These are phyloP conservation scores for Phrixothrix hirtus DNA, from an alignment of 2,888 invertebrate species.

Conservation along the genomic window DNA sequence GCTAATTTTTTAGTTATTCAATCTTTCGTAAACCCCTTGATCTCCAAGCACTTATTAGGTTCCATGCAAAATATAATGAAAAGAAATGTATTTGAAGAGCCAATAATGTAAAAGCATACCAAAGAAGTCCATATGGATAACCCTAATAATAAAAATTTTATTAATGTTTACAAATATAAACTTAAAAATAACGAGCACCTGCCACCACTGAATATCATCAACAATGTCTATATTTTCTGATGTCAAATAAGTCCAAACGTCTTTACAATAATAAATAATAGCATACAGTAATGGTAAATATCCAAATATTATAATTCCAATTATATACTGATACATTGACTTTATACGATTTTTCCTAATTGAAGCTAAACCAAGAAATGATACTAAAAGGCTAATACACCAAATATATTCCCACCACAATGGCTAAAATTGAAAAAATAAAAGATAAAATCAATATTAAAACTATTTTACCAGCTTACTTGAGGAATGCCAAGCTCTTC, in stretches of 20 bases:
- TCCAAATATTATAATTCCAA: slow-evolving; percentile 78
- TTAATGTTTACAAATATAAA: background rate
- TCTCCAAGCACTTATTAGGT: slow-evolving; percentile 82
- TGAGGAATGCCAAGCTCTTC: slow-evolving; percentile 91
- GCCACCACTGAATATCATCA: slow-evolving; percentile 69
- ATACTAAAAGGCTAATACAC: slow-evolving; percentile 81
- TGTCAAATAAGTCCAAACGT: slow-evolving; percentile 79
- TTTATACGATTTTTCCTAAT: slow-evolving; percentile 81
- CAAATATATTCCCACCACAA: slow-evolving; percentile 94
- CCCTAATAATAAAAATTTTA: slow-evolving; percentile 62
- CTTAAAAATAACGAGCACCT: slow-evolving; percentile 60
- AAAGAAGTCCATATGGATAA: slow-evolving; percentile 87
- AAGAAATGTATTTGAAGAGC: slow-evolving; percentile 89
- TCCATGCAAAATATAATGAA: slow-evolving; percentile 82
- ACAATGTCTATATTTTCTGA: slow-evolving; percentile 70
- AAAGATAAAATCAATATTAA: too few relatives aligned
- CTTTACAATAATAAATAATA: slow-evolving; percentile 78
- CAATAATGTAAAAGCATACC: slow-evolving; percentile 87
- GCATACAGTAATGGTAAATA: slow-evolving; percentile 82
- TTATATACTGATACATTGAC: slow-evolving; percentile 77
- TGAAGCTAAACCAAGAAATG: slow-evolving; percentile 84
- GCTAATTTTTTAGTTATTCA: too few relatives aligned
- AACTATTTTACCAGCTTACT: slow-evolving; percentile 45
- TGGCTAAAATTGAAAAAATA: slow-evolving; percentile 65
- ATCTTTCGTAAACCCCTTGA: slow-evolving; percentile 72